Evolutionary conservation across 1,140 invertebrate species (phyloP).

Genomic region (Listronotus oregonensis): DNA sequence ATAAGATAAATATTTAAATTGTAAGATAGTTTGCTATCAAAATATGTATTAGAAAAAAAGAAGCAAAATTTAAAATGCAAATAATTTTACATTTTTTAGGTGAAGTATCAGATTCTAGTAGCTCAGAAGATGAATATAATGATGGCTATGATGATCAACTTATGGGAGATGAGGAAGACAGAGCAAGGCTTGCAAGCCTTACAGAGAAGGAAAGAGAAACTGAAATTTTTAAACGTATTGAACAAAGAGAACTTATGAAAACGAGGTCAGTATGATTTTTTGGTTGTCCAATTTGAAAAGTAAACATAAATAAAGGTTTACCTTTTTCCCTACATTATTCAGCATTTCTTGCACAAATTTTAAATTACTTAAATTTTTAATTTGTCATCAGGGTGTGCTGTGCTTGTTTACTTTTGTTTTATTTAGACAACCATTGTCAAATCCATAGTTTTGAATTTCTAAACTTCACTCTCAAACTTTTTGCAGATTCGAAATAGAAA

Average conservation of each 20-base stretch:
- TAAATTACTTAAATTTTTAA: too few relatives aligned
- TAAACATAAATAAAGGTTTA: too few relatives aligned
- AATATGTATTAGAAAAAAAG: neutral
- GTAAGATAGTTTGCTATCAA: neutral
- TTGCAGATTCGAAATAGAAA: slow-evolving; percentile 92
- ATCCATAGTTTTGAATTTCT: neutral
- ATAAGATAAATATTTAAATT: neutral
- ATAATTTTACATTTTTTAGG: slow-evolving; percentile 28
- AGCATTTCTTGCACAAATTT: too few relatives aligned
- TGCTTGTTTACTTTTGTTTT: slow-evolving; percentile 21
- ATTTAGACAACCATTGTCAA: slow-evolving; percentile 1
- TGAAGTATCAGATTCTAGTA: slow-evolving; percentile 61
- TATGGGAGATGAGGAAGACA: slow-evolving; percentile 96
- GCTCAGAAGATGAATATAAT: slow-evolving; percentile 65
- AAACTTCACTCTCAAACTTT: neutral
- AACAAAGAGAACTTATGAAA: slow-evolving; percentile 90
- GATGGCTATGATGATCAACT: slow-evolving; percentile 91
- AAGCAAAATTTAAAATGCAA: too few relatives aligned
- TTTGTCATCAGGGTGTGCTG: slow-evolving; percentile 7
- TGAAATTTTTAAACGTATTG: slow-evolving; percentile 95
- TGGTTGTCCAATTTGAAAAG: neutral
- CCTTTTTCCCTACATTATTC: too few relatives aligned
- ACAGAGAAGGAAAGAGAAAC: slow-evolving; percentile 97
- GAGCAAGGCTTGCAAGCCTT: slow-evolving; percentile 84
- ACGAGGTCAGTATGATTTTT: slow-evolving; percentile 65